Evolutionary conservation across 2,113 vertebrate species (phyloP).

Genomic region (Motacilla tschutschensis): DNA sequence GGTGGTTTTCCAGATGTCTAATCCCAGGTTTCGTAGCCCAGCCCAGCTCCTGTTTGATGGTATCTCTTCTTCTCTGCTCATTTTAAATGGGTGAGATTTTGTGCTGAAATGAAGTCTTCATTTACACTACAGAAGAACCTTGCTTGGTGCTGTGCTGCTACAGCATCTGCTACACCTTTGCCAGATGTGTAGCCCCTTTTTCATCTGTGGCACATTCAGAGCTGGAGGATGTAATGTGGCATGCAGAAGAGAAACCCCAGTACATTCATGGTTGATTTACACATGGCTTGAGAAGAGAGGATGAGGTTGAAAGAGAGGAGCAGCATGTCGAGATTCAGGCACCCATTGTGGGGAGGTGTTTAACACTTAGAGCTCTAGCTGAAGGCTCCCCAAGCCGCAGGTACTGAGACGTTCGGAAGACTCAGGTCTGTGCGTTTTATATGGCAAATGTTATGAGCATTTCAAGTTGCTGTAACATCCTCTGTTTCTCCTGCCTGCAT

Average conservation of each 20-base stretch:
- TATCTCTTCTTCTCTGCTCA: slow-evolving; percentile 34
- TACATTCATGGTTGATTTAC: not conserved
- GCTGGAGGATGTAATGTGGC: no score
- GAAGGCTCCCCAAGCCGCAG: not conserved
- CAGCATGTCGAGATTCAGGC: not conserved
- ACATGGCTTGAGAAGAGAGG: not conserved
- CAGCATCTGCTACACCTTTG: not conserved
- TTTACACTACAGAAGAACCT: not conserved
- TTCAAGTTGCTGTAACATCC: rapidly evolving
- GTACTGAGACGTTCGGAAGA: not conserved
- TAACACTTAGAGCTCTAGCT: not conserved
- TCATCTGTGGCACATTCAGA: not conserved
- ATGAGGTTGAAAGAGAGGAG: not conserved
- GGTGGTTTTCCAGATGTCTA: slow-evolving; percentile 66
- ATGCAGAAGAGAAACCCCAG: not conserved
- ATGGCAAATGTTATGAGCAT: rapidly evolving
- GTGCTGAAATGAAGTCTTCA: not conserved
- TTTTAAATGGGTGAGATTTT: not conserved
- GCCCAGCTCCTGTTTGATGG: slow-evolving; percentile 52
- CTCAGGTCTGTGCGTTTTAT: rapidly evolving
- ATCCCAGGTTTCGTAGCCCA: slow-evolving; percentile 63
- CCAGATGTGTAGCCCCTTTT: not conserved
- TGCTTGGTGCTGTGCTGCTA: not conserved
- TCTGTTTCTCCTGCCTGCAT: not conserved
- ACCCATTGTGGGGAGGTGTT: not conserved